A percentile compares a stretch with the other conserved stretches of the same genome.
phyloP scores from a whole-genome alignment of 2,797 vertebrate species.

The Platyrinchus mystaceus region DNA sequence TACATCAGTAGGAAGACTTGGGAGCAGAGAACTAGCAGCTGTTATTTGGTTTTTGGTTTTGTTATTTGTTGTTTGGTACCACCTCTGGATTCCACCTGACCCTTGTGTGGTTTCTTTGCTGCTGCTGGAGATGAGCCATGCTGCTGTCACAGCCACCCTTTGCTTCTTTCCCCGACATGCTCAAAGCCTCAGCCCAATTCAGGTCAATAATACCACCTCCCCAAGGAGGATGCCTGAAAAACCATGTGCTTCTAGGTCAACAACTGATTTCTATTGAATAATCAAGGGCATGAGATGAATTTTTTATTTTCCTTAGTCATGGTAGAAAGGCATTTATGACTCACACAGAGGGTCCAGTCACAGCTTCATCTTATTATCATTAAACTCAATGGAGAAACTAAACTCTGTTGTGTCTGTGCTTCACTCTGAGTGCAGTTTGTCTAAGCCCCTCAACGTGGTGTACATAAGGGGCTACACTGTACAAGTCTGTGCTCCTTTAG shows the following conservation, averaged over 20 bases:
- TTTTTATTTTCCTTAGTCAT: background rate
- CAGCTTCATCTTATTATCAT: background rate
- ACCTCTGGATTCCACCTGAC: background rate
- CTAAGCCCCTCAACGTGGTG: background rate
- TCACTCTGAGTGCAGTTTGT: background rate
- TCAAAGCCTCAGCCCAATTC: background rate
- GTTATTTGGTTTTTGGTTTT: background rate
- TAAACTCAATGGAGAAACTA: background rate
- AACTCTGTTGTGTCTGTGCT: background rate
- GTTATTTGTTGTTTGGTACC: background rate
- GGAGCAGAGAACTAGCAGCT: conserved; percentile 46
- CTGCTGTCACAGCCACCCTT: background rate
- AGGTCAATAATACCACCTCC: background rate
- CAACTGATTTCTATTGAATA: background rate
- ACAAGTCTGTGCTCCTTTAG: background rate
- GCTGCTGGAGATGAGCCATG: background rate
- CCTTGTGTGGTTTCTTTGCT: background rate
- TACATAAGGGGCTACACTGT: background rate
- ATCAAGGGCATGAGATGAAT: background rate
- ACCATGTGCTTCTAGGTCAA: background rate
- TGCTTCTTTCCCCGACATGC: background rate
- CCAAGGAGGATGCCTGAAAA: background rate
- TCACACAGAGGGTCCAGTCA: background rate
- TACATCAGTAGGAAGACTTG: conserved; percentile 62
- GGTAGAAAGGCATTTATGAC: background rate